Evolutionary conservation across 1,140 invertebrate species (phyloP).

Genomic region (Chrysomallon squamiferum): DNA sequence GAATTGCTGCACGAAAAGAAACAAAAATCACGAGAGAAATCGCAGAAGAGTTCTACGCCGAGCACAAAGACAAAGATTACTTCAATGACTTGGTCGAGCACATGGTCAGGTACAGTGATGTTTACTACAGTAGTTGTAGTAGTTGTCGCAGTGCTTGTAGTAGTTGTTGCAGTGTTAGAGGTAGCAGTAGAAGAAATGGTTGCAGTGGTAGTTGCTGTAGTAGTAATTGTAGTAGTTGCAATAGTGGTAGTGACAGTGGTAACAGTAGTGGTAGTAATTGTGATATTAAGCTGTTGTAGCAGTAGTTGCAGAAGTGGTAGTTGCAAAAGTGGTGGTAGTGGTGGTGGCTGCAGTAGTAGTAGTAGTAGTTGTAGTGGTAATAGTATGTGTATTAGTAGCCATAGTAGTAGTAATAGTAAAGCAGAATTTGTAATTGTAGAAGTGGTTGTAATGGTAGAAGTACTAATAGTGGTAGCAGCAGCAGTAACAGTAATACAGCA

Average conservation of each 20-base stretch:
- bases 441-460: too few species aligned
- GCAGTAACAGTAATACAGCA: too few species aligned
- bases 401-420: too few species aligned
- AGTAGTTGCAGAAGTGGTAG: too few species aligned
- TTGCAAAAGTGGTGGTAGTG: too few species aligned
- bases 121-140: not conserved
- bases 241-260: not conserved
- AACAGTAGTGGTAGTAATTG: not conserved
- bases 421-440: too few species aligned
- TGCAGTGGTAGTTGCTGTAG: not conserved
- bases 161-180: not conserved
- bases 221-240: not conserved
- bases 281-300: too few species aligned
- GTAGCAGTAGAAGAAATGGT: not conserved
- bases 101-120: conserved; percentile 55
- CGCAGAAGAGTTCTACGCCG: conserved; percentile 54
- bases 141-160: not conserved
- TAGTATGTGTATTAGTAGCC: too few species aligned
- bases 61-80: conserved; percentile 56
- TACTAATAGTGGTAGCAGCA: too few species aligned
- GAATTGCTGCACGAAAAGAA: conserved; percentile 59
- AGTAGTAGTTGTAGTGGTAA: too few species aligned
- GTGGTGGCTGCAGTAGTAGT: too few species aligned
- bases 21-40: conserved; percentile 53
- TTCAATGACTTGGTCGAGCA: conserved; percentile 56